These are phyloP conservation scores for Busseola fusca DNA, from an alignment of 2,888 invertebrate genomes.

Conservation along the genomic window DNA sequence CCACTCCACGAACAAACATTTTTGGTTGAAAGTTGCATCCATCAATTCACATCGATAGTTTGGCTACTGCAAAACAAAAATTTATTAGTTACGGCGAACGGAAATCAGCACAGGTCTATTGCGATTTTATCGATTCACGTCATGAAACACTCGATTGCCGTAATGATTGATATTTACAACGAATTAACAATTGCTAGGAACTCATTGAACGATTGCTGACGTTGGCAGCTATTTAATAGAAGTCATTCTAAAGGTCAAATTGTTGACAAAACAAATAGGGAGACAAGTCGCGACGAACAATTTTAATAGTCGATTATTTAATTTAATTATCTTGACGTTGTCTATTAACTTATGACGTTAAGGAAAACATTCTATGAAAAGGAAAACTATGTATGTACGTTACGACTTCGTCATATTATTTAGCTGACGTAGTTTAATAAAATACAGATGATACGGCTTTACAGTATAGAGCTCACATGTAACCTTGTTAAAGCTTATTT, in stretches of 20 bases:
- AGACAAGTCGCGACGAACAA: conserved; percentile 25
- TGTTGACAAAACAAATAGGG: conserved; percentile 18
- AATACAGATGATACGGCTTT: conserved; percentile 26
- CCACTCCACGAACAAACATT: conserved; percentile 86
- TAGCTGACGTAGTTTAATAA: conserved; percentile 33
- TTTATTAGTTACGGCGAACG: conserved; percentile 69
- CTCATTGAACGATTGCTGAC: conserved; percentile 28
- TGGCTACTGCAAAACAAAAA: conserved; percentile 71
- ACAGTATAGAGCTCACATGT: conserved; percentile 21
- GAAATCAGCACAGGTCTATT: conserved; percentile 58
- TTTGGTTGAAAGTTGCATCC: conserved; percentile 70
- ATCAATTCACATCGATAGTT: conserved; percentile 62
- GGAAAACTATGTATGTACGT: conserved; percentile 26
- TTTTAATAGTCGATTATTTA: conserved; percentile 16
- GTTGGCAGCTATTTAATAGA: conserved; percentile 36
- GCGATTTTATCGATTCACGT: conserved; percentile 61
- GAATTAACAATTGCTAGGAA: conserved; percentile 45
- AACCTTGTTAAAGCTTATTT: conserved; percentile 38
- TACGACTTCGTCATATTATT: conserved; percentile 14
- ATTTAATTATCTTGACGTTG: conserved; percentile 23
- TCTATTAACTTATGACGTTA: conserved; percentile 8
- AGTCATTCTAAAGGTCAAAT: conserved; percentile 13
- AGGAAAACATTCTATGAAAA: conserved; percentile 30
- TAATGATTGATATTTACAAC: conserved; percentile 56
- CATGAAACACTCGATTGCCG: conserved; percentile 71